Evolutionary conservation across 2,888 invertebrate species (phyloP), one percentile per base, ranked within the genome.

Genomic region (Chrysina gloriosa): DNA sequence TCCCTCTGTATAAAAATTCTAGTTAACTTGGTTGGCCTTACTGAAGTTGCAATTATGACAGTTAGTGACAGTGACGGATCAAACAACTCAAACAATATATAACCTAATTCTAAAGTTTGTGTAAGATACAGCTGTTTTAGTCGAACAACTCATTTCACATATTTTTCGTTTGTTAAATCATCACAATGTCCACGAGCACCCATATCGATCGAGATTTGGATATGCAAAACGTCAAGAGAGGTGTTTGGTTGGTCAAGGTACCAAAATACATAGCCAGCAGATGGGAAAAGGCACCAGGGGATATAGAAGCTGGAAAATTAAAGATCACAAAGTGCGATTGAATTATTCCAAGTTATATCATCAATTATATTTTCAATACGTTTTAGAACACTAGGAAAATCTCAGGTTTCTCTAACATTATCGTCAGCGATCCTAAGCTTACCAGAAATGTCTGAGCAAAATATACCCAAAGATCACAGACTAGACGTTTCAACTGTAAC

Each of bases 191-290:
- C 31, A 56, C 69, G 14, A 71, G 66, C 63, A 73, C 86, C 61
- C 90, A 92, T 73, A 87, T 89, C 56, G 93, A 93, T 78, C 88
- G 90, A 72, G 93, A 94, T 82, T 86, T 97, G 71, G 97, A 97
- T 85, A 86, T 96, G 63, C 92, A 93, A 14, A 95, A 96, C 81
- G 92, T 95, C 14, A 92, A 92, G 14, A 88, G 97, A 77, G 97
- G 97, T 69, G 95, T 98, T 7, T 98, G 98, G 98, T 87, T 98
- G 4, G 98, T 98, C 0, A 98, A 98, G 85, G 92, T 93, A 6
- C 98, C 98, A 0, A 98, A 98, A 85, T 98, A 98, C 82, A 92
- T 98, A 75, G 94, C 97, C 3, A 94, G 94, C 77, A 92, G 93
- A 85, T 98, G 98, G 98, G 94, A 95, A 80, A 95, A 94, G 81